Evolutionary conservation across 2,113 vertebrate species (phyloP), one percentile per base, ranked within the genome.

Genomic region (Forbesichthys agassizii): DNA sequence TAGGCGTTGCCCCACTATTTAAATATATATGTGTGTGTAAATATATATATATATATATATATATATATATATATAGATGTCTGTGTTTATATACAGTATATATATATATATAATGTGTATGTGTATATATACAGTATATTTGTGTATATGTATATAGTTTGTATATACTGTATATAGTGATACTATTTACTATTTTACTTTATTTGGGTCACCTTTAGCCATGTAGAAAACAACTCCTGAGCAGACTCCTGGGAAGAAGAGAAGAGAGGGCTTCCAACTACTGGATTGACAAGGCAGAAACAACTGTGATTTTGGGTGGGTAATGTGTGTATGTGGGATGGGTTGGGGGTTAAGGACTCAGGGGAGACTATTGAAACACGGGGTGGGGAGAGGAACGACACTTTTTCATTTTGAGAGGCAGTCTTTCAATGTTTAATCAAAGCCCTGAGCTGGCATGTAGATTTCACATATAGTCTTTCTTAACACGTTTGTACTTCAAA

Each of bases 401-500:
- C 68, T 42, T 76, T 62, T 78, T 16, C 77, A 86, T 75, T 77
- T 16, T 68, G 74, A 66, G 71, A 82, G 71, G 70, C 47, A 8
- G 73, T 84, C 53, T 46, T 74, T 88, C 83, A 88, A 74, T 81
- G 84, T 89, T 88, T 89, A 76, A 88, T 89, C 84, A 89, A 83
- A 88, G 82, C 64, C 36, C 69, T 13, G 47, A 79, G 78, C 73
- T 78, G 76, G 66, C 71, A 75, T 58, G 58, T 76, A 59, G 77
- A 64, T 42, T 57, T 61, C 11, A 33, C 47, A 48, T 46, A 27
- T 9, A 9, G 8, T 63, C 33, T 13, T 11, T 55, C 54, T 70
- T 61, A 65, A 78, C 67, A 74, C 48, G 64, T 61, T 53, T 58
- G 61, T 76, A 71, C 80, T 88, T 84, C 67, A 73, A 67, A 74